Conservation (phyloP, 2,113 vertebrate species). For the Empidonax alnorum region DNA sequence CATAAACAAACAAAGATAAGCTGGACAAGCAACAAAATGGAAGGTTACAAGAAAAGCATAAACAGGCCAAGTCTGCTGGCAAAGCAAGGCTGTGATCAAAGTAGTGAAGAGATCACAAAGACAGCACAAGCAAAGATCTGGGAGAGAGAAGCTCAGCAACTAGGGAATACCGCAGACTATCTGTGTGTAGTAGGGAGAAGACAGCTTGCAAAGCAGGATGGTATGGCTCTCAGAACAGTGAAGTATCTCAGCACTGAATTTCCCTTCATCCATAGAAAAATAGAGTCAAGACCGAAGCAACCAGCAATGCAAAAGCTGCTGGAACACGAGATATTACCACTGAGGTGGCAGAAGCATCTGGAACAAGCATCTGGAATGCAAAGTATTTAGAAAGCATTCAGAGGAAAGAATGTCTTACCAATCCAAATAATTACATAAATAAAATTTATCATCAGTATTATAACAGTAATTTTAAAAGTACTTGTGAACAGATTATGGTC, state of each 20-base stretch:
- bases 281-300: not conserved
- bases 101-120: not conserved
- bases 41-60: conserved; percentile 16
- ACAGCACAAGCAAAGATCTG: not conserved
- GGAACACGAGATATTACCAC: not conserved
- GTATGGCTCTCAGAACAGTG: not conserved
- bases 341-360: not conserved
- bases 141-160: not conserved
- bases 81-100: conserved; percentile 18
- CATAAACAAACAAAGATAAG: conserved; percentile 56
- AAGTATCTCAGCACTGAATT: not conserved
- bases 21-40: conserved; percentile 7
- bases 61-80: conserved; percentile 19
- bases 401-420: not conserved
- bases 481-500: not conserved
- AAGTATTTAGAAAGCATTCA: not conserved
- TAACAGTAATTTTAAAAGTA: not conserved
- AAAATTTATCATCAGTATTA: not conserved
- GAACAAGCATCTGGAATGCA: not conserved
- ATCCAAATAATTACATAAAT: not conserved
- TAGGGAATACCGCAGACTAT: not conserved
- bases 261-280: not conserved
- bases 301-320: not conserved
- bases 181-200: not conserved
- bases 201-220: not conserved